Base-by-base conservation (phyloP, 2,888 invertebrate genomes). In the Caenorhabditis becei region DNA sequence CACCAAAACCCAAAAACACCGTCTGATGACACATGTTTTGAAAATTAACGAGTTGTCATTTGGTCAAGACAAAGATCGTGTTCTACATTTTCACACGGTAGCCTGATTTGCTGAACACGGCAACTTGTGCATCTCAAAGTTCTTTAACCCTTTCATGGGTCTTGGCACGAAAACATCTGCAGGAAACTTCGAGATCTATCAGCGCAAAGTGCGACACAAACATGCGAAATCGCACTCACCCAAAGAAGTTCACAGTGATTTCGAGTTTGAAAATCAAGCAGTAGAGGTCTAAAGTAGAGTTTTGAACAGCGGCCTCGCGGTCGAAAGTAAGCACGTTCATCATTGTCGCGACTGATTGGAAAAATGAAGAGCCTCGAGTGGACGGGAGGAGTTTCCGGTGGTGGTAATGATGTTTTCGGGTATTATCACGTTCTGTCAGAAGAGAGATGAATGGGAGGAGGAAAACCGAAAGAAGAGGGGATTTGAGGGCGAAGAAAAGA, bases 321-420 rank as follows among this genome's bases (percentile, higher is more conserved):
- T 71, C 63, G 18, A 71, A 71, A 26, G 24, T 62, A 7, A 71
- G 49, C 32, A 71, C 24, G 24, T 62, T 37, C 71, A 71, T 71
- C 47, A 32, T 32, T 7, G 32, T 32, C 10, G 32, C n/a, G n/a
- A n/a, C 10, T 32, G 32, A 32, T 7, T 10, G 32, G 32, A 11
- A 37, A 23, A 24, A 23, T 28, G 24, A 18, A 18, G 32, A 24
- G 37, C 26, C 23, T 24, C 11, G 16, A 16, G 18, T 3, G 51
- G 24, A 11, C 23, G 51, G 2, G 14, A 51, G 16, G 51, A 24
- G 24, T 54, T 54, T 54, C 54, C 54, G 54, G 28, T 28, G 20
- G 2, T 4, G 49, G 49, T 49, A 49, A 49, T 49, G 49, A 49
- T 2, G 20, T 49, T 49, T 49, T 49, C 5, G 16, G 18, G 32